Conservation (phyloP, 1,140 invertebrate genomes). For the Neodiprion pinetum region DNA sequence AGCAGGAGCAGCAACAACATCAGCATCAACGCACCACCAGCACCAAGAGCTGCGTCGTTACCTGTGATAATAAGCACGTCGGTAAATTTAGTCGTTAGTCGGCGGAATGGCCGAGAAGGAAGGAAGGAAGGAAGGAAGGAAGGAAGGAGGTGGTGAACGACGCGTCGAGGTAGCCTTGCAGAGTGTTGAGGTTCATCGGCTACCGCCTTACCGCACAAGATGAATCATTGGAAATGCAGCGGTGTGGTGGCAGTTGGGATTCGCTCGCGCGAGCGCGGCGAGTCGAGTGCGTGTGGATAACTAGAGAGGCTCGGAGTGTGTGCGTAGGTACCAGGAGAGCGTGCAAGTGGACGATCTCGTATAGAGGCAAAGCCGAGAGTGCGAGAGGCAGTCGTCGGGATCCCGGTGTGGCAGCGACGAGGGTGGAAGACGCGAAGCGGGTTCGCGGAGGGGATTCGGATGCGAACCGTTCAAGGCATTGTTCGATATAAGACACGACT, state of each 20-base stretch:
- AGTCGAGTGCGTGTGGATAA: not conserved
- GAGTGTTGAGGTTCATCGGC: not conserved
- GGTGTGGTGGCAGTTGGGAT: conserved; percentile 39
- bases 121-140: not conserved
- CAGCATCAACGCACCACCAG: conserved; percentile 15
- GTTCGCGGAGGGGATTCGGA: conserved; percentile 41
- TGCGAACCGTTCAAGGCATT: conserved; percentile 49
- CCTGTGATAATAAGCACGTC: conserved; percentile 39
- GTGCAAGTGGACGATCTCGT: conserved; percentile 2
- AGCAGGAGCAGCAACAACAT: not conserved
- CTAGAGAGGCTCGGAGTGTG: not conserved
- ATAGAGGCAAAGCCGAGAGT: conserved; percentile 19
- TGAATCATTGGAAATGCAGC: conserved; percentile 47
- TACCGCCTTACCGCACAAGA: conserved; percentile 35
- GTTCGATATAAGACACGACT: conserved; percentile 58
- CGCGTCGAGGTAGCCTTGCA: not conserved
- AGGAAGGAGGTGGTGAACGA: not conserved
- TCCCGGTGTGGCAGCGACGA: not conserved
- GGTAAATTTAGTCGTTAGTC: conserved; percentile 43
- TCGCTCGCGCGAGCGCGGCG: conserved; percentile 26
- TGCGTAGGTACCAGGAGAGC: not conserved
- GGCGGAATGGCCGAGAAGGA: conserved; percentile 12
- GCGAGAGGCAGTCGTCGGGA: conserved; percentile 22
- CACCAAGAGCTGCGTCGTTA: conserved; percentile 35
- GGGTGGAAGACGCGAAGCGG: not conserved